Conservation (phyloP, 2,888 invertebrate genomes). For the Eumacrocentrus americanus region DNA sequence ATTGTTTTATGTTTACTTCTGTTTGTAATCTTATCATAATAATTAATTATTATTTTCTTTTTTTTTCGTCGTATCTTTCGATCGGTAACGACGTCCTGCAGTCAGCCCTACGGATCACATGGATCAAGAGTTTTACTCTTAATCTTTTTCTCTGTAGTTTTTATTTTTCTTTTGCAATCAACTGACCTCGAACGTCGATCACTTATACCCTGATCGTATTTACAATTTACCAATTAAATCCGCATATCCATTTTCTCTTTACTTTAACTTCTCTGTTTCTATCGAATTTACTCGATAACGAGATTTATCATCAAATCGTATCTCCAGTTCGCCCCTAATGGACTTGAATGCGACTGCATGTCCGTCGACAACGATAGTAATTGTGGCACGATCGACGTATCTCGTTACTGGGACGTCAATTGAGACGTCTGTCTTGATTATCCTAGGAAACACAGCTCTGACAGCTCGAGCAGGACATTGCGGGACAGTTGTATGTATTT, state of each 20-base stretch:
- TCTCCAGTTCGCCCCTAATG: constrained; percentile 26
- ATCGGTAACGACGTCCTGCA: constrained; percentile 21
- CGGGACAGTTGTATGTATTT: neutral
- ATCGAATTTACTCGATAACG: neutral
- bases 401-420: constrained; percentile 18
- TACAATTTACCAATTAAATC: constrained; percentile 41
- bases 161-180: constrained; percentile 23
- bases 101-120: constrained; percentile 2
- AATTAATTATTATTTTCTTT: constrained; percentile 2
- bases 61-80: constrained; percentile 28
- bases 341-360: constrained; percentile 32
- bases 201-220: constrained; percentile 57
- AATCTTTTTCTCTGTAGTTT: constrained; percentile 12
- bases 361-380: constrained; percentile 32
- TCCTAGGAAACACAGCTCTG: constrained; percentile 23
- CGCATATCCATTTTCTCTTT: neutral
- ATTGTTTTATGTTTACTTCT: constrained; percentile 26
- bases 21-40: constrained; percentile 1
- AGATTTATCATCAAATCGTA: constrained; percentile 6
- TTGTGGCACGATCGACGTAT: constrained; percentile 27
- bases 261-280: neutral
- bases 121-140: constrained; percentile 23
- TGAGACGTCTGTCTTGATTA: constrained; percentile 27
- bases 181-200: constrained; percentile 43
- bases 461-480: constrained; percentile 18